Evolutionary conservation across 2,113 vertebrate species (phyloP), one percentile per base, ranked within the genome.

Genomic region (Dolichallabes microphthalmus): DNA sequence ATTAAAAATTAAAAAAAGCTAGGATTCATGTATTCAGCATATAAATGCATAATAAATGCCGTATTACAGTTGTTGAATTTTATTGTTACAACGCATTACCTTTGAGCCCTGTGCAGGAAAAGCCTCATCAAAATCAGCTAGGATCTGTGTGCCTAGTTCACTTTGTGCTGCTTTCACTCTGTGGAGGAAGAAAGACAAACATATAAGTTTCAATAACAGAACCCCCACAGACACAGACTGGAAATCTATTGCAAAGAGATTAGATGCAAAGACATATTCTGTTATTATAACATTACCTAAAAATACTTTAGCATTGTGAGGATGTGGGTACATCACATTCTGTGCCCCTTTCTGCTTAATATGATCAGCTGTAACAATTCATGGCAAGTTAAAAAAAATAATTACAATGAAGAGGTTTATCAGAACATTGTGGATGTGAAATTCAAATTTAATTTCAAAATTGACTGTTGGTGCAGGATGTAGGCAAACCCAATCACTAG

Each of bases 101-200:
- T 98, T 99, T 86, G 96, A 96, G 9, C 97, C 97, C 93, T 99
- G 98, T 2, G 96, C 94, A 82, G 98, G 98, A 92, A 99, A 99
- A 0, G 97, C 94, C 91, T 99, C 98, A 92, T 99, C 98, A 11
- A 99, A 99, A 90, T 99, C 98, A 12, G 97, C 97, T 91, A 99
- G 92, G 89, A 99, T 99, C 92, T 99, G 98, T 86, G 98, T 98
- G 19, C 98, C 98, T 91, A 99, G 82, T 90, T 99, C 98, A 13
- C 95, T 98, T 92, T 99, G 98, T 0, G 97, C 97, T 3, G 96
- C 98, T 90, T 98, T 99, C 80, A 99, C 98, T 93, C 98, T 99
- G 61, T 2, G n/a, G 64, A 69, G 53, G 0, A 22, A 45, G 27
- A 68, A 25, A 86, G 83, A 76, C 25, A 58, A 27, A 85, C 17